Base-by-base conservation (phyloP, 2,888 invertebrate genomes). In the Zootermopsis nevadensis region DNA sequence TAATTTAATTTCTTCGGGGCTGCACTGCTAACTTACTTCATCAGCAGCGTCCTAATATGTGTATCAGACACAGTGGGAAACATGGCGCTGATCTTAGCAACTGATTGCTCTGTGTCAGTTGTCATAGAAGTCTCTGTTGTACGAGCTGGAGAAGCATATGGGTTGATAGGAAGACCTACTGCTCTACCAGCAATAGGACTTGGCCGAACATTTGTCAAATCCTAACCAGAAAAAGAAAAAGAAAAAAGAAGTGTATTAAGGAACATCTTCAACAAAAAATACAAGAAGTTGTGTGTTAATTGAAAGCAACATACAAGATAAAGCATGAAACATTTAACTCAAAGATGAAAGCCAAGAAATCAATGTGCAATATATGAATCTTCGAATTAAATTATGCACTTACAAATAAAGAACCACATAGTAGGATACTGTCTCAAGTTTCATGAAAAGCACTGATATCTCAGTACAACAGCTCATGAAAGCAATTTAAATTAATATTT, bases 51-150 rank as follows among this genome's bases (percentile, higher is more conserved):
- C 87, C 95, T 94, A 88, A 97, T 97, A 88, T 97, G 97, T 38
- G 95, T 95, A 87, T 97, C 97, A 84, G 95, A 94, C 81, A 97
- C 97, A 12, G 97, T 97, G 2, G 97, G 97, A 89, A 98, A 97
- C 94, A 97, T 95, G 76, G 95, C 94, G 87, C 95, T 94, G 86
- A 97, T 95, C 89, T 95, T 96, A 67, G 93, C 91, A 24, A 96
- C 95, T 83, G 95, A 92, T 12, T 94, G 93, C 86, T 96, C 96
- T 0, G 93, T 93, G 85, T 95, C 95, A 12, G 91, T 91, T 0
- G 91, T 92, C 83, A 92, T 90, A 80, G 93, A 92, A 6, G 94
- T 93, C 87, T 95, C 95, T 86, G 93, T 84, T 91, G 90, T 87
- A 90, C 91, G 85, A 53, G 85, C 77, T 77, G 84, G 84, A 66